Percentiles rank a stretch among this genome's conserved stretches.
These are phyloP conservation scores for Clusia tigrina DNA, from an alignment of 2,888 invertebrate species.

Conservation along the genomic window DNA sequence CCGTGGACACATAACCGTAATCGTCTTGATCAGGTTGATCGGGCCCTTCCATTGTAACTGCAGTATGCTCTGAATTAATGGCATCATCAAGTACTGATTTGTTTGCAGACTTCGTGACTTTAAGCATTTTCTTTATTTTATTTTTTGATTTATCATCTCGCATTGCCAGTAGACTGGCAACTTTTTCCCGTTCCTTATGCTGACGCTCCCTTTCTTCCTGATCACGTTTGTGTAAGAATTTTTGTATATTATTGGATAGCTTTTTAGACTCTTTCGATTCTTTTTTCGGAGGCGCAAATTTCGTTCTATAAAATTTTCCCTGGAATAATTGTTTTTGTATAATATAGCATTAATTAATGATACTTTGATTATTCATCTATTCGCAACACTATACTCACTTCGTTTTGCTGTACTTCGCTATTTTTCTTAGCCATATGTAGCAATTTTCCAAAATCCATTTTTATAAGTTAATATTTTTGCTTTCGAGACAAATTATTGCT, in stretches of 20 bases:
- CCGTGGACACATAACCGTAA: conserved; percentile 87
- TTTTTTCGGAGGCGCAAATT: conserved; percentile 84
- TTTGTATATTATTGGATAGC: conserved; percentile 81
- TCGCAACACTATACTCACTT: conserved; percentile 48
- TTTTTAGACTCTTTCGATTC: conserved; percentile 71
- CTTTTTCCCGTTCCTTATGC: conserved; percentile 71
- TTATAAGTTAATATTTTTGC: too few species aligned
- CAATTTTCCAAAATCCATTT: conserved; percentile 73
- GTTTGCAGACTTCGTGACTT: conserved; percentile 88
- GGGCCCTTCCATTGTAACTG: conserved; percentile 76
- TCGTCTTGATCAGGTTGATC: conserved; percentile 90
- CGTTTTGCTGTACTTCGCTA: conserved; percentile 61
- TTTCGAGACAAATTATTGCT: too few species aligned
- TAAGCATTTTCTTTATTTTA: conserved; percentile 80
- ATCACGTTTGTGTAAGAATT: conserved; percentile 82
- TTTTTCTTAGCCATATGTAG: conserved; percentile 72
- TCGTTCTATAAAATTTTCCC: conserved; percentile 76
- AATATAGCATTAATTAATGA: neutral
- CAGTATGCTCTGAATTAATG: conserved; percentile 77
- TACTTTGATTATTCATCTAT: neutral
- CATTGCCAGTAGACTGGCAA: conserved; percentile 72
- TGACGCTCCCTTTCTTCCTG: conserved; percentile 77
- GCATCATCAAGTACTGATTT: conserved; percentile 87
- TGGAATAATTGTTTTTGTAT: conserved; percentile 47
- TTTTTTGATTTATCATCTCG: conserved; percentile 78